Evolutionary conservation across 23 tunicate species (phyloP).

Genomic region (Botrylloides violaceus): DNA sequence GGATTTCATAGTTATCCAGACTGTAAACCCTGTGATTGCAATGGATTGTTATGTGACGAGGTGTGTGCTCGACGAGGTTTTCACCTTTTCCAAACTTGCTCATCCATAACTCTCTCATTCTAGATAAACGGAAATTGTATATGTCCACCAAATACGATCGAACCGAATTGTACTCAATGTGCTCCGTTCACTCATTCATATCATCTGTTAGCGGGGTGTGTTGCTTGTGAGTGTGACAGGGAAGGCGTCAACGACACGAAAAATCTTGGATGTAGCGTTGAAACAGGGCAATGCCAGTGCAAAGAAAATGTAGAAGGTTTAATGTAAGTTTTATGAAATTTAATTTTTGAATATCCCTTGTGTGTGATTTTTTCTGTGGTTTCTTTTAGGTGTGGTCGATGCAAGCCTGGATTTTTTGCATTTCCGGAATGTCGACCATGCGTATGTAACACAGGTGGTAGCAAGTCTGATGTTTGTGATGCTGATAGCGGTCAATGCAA

Average conservation of each 20-base stretch:
- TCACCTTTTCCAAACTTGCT: too few relatives aligned
- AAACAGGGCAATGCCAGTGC: constrained; percentile 80
- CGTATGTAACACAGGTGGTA: constrained; percentile 75
- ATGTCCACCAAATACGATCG: constrained; percentile 83
- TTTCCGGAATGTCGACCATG: constrained; percentile 85
- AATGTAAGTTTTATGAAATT: constrained; percentile 36
- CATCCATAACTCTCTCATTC: not conserved
- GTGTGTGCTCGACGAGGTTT: too few relatives aligned
- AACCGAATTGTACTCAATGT: constrained; percentile 61
- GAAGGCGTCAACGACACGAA: constrained; percentile 65
- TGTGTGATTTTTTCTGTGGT: too few relatives aligned
- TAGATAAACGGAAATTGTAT: constrained; percentile 82
- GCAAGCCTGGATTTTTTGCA: constrained; percentile 85
- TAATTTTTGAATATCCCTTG: too few relatives aligned
- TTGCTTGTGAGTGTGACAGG: constrained; percentile 66
- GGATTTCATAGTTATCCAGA: constrained; percentile 83
- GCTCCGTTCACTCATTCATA: constrained; percentile 73
- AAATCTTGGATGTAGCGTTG: constrained; percentile 51
- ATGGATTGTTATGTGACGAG: constrained; percentile 61
- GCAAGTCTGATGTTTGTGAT: constrained; percentile 67
- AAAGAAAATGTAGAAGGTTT: constrained; percentile 72
- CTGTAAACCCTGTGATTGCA: constrained; percentile 79
- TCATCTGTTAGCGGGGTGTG: constrained; percentile 73
- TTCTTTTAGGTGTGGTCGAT: constrained; percentile 66
- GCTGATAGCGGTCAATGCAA: constrained; percentile 58